These are phyloP conservation scores for Ispidina picta DNA, from an alignment of 2,797 vertebrate species.

Conservation along the genomic window DNA sequence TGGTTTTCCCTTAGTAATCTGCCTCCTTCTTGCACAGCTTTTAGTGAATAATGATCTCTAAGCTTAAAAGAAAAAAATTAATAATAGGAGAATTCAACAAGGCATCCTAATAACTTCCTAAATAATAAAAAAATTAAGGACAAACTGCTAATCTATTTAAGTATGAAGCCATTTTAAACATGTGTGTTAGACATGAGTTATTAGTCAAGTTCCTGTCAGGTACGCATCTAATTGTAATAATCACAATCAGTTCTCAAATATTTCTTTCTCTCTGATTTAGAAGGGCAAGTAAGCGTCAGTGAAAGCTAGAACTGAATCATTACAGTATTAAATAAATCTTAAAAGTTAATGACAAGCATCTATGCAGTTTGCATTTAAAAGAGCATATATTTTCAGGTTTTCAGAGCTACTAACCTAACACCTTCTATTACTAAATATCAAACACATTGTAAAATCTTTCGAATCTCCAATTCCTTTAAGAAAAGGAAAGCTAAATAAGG, in stretches of 20 bases:
- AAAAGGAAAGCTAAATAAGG: neutral
- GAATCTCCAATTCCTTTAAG: neutral
- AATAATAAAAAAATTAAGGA: neutral
- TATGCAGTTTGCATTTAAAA: neutral
- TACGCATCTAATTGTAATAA: neutral
- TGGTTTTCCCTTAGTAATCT: neutral
- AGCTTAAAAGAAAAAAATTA: neutral
- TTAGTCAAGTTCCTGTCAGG: neutral
- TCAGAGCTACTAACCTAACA: neutral
- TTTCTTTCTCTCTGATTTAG: neutral
- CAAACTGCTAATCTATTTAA: neutral
- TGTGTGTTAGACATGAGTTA: neutral
- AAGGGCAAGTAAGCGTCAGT: neutral
- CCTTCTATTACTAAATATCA: neutral
- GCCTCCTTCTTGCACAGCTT: neutral
- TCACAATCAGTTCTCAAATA: neutral
- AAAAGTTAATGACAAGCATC: neutral
- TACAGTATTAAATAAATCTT: neutral
- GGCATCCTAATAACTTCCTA: neutral
- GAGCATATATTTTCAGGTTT: neutral
- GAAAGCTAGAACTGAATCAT: neutral
- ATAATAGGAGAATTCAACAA: neutral
- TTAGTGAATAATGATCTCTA: neutral
- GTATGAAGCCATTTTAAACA: neutral
- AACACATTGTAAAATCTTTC: neutral